Percentiles rank a stretch among this genome's conserved stretches.
Evolutionary conservation across 2,888 invertebrate genomes (phyloP).

Genomic region (Notocelia uddmanniana): DNA sequence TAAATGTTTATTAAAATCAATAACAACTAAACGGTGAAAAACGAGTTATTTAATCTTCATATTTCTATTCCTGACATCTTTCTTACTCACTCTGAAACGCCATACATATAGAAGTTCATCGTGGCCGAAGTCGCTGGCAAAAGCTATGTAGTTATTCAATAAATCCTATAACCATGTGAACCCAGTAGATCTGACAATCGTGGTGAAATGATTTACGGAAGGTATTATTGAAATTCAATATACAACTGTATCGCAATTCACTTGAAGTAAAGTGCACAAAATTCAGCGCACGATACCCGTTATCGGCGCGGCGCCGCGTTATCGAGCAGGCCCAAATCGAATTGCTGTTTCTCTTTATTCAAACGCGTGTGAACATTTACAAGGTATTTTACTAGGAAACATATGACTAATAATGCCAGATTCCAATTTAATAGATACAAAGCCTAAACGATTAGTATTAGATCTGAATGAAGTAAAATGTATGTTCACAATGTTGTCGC

Average conservation of each 20-base stretch:
- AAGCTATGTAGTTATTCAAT: too few relatives aligned
- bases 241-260: conserved; percentile 13
- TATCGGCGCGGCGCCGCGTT: conserved; percentile 41
- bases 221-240: conserved; percentile 27
- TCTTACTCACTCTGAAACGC: too few relatives aligned
- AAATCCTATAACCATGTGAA: background rate
- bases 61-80: too few relatives aligned
- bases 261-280: conserved; percentile 41
- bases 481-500: background rate
- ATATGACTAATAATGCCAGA: conserved; percentile 28
- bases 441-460: background rate
- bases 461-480: background rate
- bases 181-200: background rate
- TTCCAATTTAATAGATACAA: background rate
- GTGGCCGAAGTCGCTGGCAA: too few relatives aligned
- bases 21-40: too few relatives aligned
- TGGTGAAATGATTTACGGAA: background rate
- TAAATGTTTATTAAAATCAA: too few relatives aligned
- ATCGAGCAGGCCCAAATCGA: conserved; percentile 42
- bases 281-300: conserved; percentile 36
- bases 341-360: conserved; percentile 42
- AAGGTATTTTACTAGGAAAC: conserved; percentile 31
- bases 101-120: too few relatives aligned
- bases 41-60: too few relatives aligned
- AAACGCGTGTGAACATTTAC: conserved; percentile 35